Conservation (phyloP, 2,888 invertebrate genomes). For the Spicauda simplicius region DNA sequence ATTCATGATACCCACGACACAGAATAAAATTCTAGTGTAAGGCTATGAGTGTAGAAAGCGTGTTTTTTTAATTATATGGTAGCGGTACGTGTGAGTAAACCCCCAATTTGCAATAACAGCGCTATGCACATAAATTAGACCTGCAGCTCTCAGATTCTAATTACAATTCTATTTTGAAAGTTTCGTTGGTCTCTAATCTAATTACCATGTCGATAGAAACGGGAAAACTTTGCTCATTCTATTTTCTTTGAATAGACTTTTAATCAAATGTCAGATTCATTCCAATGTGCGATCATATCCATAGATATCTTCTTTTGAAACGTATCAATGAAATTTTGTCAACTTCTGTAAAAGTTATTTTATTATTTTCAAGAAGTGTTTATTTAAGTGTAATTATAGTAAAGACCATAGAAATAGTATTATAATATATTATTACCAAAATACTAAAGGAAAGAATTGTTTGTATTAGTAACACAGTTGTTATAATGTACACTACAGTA, state of each 20-base stretch:
- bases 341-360: neutral
- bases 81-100: neutral
- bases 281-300: neutral
- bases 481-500: too few species aligned
- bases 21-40: too few species aligned
- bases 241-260: conserved; percentile 1
- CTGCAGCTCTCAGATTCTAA: conserved; percentile 7
- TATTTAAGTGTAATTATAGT: too few species aligned
- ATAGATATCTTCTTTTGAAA: neutral
- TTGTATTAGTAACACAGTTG: too few species aligned
- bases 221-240: conserved; percentile 12
- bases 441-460: too few species aligned
- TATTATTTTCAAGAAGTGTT: neutral
- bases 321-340: neutral
- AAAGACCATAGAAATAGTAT: too few species aligned
- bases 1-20: too few species aligned
- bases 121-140: conserved; percentile 25
- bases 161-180: conserved; percentile 18
- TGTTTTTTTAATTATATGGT: too few species aligned
- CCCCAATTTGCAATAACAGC: conserved; percentile 11
- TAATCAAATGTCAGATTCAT: conserved; percentile 1
- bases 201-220: neutral
- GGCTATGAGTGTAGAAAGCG: too few species aligned
- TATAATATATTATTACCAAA: too few species aligned
- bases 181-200: neutral